Percentiles rank a stretch among this genome's conserved stretches.
These are phyloP conservation scores for Pogonus chalceus DNA, from an alignment of 1,140 invertebrate species.

Conservation along the genomic window DNA sequence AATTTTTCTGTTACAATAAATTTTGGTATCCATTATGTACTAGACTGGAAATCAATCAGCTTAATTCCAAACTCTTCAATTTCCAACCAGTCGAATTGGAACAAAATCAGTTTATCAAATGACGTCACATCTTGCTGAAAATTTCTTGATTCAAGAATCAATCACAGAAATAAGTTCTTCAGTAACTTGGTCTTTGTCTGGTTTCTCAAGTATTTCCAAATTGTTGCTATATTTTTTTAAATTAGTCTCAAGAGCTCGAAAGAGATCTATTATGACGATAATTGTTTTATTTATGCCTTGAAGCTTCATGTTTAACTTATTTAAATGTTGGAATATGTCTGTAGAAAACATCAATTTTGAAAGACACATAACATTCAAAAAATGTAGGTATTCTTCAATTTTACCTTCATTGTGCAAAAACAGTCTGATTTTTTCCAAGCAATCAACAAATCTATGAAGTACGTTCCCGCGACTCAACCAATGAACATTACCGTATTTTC, in stretches of 20 bases:
- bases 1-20: constrained; percentile 17
- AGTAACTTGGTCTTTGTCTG: too few species aligned
- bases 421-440: constrained; percentile 28
- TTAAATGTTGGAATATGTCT: constrained; percentile 22
- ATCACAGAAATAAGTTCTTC: constrained; percentile 23
- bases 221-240: constrained; percentile 19
- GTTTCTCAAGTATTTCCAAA: too few species aligned
- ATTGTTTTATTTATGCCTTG: constrained; percentile 24
- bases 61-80: constrained; percentile 28
- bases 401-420: constrained; percentile 28
- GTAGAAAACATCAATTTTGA: constrained; percentile 24
- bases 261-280: constrained; percentile 13
- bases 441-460: constrained; percentile 30
- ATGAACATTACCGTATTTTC: constrained; percentile 29
- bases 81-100: too few species aligned
- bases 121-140: constrained; percentile 19
- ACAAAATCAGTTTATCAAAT: constrained; percentile 18
- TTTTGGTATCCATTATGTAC: constrained; percentile 22
- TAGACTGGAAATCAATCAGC: constrained; percentile 24
- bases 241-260: constrained; percentile 19
- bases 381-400: too few species aligned
- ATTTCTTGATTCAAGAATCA: constrained; percentile 24
- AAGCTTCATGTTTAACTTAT: constrained; percentile 22
- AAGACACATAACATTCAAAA: constrained; percentile 24
- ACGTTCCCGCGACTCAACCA: constrained; percentile 28